Conservation (phyloP, 2,888 invertebrate species). For the Dynastes hyllus region DNA sequence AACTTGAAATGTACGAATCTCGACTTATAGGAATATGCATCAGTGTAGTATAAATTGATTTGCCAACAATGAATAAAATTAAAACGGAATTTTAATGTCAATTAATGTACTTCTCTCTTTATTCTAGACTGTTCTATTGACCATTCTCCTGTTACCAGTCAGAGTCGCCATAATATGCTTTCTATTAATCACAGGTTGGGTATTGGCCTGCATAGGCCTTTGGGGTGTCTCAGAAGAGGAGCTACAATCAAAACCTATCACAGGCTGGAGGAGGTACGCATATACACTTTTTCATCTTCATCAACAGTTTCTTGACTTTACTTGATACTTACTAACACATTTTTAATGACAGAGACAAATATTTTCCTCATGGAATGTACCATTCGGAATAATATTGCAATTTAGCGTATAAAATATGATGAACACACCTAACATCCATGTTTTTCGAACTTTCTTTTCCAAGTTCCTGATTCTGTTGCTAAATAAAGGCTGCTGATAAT, state of each 20-base stretch:
- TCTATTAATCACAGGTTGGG: slow-evolving; percentile 87
- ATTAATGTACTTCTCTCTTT: slow-evolving; percentile 3
- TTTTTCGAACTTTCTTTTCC: background rate
- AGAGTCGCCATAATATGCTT: slow-evolving; percentile 85
- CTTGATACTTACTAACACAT: no score
- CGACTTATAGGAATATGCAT: no score
- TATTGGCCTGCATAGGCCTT: slow-evolving; percentile 87
- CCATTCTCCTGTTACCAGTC: slow-evolving; percentile 88
- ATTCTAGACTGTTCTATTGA: slow-evolving; percentile 87
- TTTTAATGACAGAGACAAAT: no score
- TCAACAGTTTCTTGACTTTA: no score
- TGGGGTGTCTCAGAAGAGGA: slow-evolving; percentile 88
- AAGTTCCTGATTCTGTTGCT: no score
- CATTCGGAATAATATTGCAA: no score
- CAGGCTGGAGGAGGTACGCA: slow-evolving; percentile 91
- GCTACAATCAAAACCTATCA: slow-evolving; percentile 83
- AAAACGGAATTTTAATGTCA: no score
- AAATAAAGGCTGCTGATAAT: background rate
- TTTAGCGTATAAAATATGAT: background rate
- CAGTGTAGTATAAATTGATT: no score
- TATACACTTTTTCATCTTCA: slow-evolving; percentile 53
- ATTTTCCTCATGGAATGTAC: no score
- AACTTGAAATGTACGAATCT: no score
- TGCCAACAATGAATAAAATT: no score
- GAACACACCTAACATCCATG: background rate